Percentiles rank a stretch among this genome's conserved stretches.
phyloP scores from a whole-genome alignment of 1,140 invertebrate genomes.

The Brachionus plicatilis region DNA sequence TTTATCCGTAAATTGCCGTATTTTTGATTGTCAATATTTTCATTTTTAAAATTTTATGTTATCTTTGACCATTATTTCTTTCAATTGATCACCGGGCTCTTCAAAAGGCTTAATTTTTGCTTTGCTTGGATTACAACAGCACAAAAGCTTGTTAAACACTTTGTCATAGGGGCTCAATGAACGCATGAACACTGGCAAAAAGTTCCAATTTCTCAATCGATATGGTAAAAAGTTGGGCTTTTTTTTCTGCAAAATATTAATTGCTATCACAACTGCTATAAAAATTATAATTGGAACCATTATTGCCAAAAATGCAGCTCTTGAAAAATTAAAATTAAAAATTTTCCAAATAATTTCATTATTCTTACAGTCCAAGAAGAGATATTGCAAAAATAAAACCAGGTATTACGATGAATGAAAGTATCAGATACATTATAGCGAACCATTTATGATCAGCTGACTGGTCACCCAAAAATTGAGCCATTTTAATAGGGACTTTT shows the following conservation, averaged over 20 bases:
- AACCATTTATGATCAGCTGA: constrained; percentile 62
- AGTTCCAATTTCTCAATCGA: constrained; percentile 7
- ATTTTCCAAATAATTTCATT: neutral
- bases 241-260: constrained; percentile 7
- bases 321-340: neutral
- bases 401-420: constrained; percentile 60
- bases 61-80: neutral
- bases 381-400: constrained; percentile 57
- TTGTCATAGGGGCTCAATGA: constrained; percentile 30
- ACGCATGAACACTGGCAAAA: neutral
- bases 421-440: constrained; percentile 59
- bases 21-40: neutral
- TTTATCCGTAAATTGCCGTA: neutral
- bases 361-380: constrained; percentile 45
- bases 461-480: constrained; percentile 58
- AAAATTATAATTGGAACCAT: neutral
- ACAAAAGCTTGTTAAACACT: neutral
- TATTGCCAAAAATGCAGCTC: neutral
- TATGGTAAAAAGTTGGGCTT: neutral
- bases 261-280: neutral
- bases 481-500: constrained; percentile 59
- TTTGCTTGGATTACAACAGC: neutral
- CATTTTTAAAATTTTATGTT: neutral
- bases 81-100: neutral
- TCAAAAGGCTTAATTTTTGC: neutral